Base-by-base conservation (phyloP, 1,140 invertebrate species). In the Ctenoplectra terminalis region DNA sequence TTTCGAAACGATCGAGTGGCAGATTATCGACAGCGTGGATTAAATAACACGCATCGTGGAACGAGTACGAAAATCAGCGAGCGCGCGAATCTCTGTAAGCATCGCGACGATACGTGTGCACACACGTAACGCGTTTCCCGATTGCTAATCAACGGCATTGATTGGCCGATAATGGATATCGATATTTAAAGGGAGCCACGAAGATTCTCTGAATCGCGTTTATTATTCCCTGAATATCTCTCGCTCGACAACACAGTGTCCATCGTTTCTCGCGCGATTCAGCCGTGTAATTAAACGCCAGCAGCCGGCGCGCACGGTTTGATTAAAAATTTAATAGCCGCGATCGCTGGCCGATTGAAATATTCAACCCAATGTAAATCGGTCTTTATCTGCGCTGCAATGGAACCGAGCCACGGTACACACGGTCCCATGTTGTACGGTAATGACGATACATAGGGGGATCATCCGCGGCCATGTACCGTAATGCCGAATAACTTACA, bases 301-400 rank as follows among this genome's bases (percentile, higher is more conserved):
- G 46, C 34, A 40, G 17, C 9, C 23, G 23, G n/a, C 29, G 8
- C 9, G 1, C 17, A 20, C 23, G 23, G 13, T 31, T 43, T 31
- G 48, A 11, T 76, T 66, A 56, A 76, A 76, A 76, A 76, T 66
- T 31, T 1, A 64, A 52, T 66, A 43, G 61, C 4, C 60, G 17
- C 34, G 61, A 54, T 76, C 48, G 61, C 5, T 0, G 31, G 29
- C 26, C 26, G 60, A 76, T 54, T 64, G 61, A 76, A 26, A 64
- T 66, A 43, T 76, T 46, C 48, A 50, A 20, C 11, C 2, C 13
- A n/a, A 40, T 64, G 60, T 54, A 66, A 66, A 76, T 54, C 60
- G 46, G 20, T 26, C 31, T 66, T 64, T 54, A 43, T 6, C 34
- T 15, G n/a, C n/a, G n/a, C n/a, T n/a, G n/a, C n/a, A n/a, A n/a